A percentile compares a stretch with the other conserved stretches of the same genome.
phyloP scores from a whole-genome alignment of 2,797 vertebrate species.

The Centropyge bicolor region DNA sequence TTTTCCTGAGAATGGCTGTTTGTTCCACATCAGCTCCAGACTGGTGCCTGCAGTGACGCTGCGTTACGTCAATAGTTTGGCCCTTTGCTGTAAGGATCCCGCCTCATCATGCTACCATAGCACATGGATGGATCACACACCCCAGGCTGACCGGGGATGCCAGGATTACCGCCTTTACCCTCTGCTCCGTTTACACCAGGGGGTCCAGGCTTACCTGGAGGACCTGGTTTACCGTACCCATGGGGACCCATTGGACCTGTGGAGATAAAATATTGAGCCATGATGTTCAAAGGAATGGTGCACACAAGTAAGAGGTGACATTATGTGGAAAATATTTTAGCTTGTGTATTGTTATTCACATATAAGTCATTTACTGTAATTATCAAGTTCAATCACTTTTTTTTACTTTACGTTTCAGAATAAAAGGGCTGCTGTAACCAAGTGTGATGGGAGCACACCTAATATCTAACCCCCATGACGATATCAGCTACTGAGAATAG shows the following conservation, averaged over 20 bases:
- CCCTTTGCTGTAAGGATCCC: conserved; percentile 95
- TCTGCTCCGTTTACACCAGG: conserved; percentile 90
- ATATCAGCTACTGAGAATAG: no score
- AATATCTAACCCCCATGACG: no score
- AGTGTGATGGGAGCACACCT: no score
- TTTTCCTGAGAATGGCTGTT: conserved; percentile 93
- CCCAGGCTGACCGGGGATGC: conserved; percentile 91
- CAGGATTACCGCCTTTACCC: conserved; percentile 90
- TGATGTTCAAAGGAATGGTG: background rate
- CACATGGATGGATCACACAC: conserved; percentile 95
- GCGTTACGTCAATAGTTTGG: conserved; percentile 91
- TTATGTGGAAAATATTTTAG: no score
- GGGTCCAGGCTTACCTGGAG: conserved; percentile 88
- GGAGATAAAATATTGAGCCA: conserved; percentile 32
- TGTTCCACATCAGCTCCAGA: conserved; percentile 74
- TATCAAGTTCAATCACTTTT: no score
- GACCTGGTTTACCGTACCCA: conserved; percentile 90
- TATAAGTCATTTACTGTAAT: no score
- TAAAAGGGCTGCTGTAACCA: no score
- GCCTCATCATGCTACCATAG: conserved; percentile 91
- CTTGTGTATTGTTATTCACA: no score
- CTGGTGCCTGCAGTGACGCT: conserved; percentile 69
- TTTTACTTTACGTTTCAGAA: no score
- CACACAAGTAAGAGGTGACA: background rate
- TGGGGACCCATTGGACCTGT: conserved; percentile 92